Conservation (phyloP, 2,113 vertebrate genomes). For the Corythornis cristatus region DNA sequence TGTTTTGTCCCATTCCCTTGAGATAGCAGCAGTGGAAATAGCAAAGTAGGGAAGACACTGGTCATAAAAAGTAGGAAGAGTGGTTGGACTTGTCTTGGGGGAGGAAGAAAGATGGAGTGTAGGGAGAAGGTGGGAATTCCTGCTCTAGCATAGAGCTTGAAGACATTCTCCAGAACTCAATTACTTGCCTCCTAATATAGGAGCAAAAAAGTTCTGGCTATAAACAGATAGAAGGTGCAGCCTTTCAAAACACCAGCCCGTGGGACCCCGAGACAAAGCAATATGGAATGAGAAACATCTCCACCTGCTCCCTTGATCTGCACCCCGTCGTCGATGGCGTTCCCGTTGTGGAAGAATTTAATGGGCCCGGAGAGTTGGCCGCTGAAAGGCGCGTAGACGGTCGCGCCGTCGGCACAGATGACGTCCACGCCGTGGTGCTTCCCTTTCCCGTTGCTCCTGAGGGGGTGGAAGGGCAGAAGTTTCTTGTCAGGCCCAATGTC, state of each 20-base stretch:
- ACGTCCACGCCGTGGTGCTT: conserved; percentile 74
- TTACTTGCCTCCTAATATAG: neutral
- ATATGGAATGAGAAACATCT: neutral
- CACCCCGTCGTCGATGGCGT: conserved; percentile 79
- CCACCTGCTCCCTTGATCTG: conserved; percentile 73
- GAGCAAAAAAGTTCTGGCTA: neutral
- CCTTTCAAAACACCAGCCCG: neutral
- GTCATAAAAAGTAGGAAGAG: neutral
- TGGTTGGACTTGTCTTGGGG: neutral
- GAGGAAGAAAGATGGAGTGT: neutral
- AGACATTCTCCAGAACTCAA: neutral
- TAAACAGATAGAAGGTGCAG: neutral
- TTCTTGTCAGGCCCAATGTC: neutral
- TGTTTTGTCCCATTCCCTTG: neutral
- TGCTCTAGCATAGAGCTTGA: neutral
- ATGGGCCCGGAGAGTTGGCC: conserved; percentile 68
- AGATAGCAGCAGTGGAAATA: neutral
- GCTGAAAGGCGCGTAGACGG: conserved; percentile 77
- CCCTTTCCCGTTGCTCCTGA: neutral
- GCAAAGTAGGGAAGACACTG: neutral
- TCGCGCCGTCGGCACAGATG: conserved; percentile 74
- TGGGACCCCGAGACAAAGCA: neutral
- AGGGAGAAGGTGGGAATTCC: neutral
- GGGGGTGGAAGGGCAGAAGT: rapidly evolving
- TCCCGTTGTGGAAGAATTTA: conserved; percentile 64